Percentiles rank a stretch among this genome's conserved stretches.
phyloP scores from a whole-genome alignment of 2,113 vertebrate genomes.

The Guaruba guarouba region DNA sequence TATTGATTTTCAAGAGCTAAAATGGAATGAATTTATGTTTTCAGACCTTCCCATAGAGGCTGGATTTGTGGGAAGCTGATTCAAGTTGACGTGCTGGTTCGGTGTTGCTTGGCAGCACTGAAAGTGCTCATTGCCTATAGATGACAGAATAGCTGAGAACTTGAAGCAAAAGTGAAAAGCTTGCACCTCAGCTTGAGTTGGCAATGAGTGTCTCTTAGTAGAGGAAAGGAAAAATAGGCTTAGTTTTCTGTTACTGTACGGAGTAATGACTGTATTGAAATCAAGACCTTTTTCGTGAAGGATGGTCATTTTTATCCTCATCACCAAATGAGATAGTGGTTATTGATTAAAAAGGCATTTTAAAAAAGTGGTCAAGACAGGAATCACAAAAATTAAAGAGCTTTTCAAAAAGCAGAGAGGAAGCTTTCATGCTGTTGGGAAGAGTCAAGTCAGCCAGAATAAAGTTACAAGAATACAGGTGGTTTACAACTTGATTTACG shows the following conservation, averaged over 20 bases:
- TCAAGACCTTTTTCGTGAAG: neutral
- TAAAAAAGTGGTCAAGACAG: neutral
- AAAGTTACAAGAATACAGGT: neutral
- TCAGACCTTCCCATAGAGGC: neutral
- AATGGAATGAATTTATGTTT: neutral
- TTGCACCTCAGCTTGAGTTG: neutral
- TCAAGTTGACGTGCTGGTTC: neutral
- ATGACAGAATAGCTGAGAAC: slow-evolving; percentile 16
- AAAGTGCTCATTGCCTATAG: neutral
- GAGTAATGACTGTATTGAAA: neutral
- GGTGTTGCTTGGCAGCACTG: neutral
- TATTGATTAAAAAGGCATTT: neutral
- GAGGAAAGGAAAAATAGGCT: neutral
- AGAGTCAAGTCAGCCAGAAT: neutral
- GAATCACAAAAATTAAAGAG: neutral
- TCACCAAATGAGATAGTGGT: neutral
- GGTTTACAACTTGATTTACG: neutral
- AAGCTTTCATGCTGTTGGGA: neutral
- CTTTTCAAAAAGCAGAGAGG: neutral
- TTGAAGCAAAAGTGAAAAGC: neutral
- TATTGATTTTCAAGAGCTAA: neutral
- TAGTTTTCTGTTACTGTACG: neutral
- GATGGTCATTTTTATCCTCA: neutral
- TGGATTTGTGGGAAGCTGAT: neutral
- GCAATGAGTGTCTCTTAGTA: neutral